A percentile compares a stretch with the other conserved stretches of the same genome.
phyloP scores from a whole-genome alignment of 2,888 invertebrate genomes.

The Apotomis turbidana region DNA sequence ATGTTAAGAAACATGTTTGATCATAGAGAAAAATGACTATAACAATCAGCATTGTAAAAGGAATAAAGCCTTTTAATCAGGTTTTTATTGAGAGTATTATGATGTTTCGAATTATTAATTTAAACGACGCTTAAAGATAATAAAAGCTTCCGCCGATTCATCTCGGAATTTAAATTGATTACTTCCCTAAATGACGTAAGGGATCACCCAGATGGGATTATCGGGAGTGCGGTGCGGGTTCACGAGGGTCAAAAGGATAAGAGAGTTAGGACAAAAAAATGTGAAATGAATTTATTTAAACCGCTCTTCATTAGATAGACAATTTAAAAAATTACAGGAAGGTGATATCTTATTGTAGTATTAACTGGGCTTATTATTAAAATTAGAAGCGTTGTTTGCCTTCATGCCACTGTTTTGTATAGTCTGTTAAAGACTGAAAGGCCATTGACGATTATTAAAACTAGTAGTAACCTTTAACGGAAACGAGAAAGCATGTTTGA shows the following conservation, averaged over 20 bases:
- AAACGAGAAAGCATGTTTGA: too few species aligned
- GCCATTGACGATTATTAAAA: too few species aligned
- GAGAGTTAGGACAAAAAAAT: conserved; percentile 32
- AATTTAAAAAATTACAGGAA: background rate
- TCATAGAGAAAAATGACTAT: too few species aligned
- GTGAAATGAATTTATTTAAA: conserved; percentile 29
- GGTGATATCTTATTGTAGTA: background rate
- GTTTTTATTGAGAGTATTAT: too few species aligned
- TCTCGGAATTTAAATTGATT: conserved; percentile 27
- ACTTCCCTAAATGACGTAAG: conserved; percentile 22
- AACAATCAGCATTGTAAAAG: too few species aligned
- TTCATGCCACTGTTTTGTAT: too few species aligned
- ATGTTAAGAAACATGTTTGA: too few species aligned
- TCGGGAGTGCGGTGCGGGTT: conserved; percentile 17
- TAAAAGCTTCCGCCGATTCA: background rate
- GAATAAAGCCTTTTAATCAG: too few species aligned
- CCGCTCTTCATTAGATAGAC: conserved; percentile 11
- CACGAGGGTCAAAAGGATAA: conserved; percentile 15
- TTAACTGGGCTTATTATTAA: too few species aligned
- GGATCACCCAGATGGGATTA: conserved; percentile 39
- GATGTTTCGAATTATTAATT: background rate
- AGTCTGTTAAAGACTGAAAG: too few species aligned
- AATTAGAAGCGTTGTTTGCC: too few species aligned
- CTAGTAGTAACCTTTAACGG: too few species aligned
- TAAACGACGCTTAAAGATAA: background rate